phyloP scores from a whole-genome alignment of 2,113 vertebrate species.

The Numenius arquata region DNA sequence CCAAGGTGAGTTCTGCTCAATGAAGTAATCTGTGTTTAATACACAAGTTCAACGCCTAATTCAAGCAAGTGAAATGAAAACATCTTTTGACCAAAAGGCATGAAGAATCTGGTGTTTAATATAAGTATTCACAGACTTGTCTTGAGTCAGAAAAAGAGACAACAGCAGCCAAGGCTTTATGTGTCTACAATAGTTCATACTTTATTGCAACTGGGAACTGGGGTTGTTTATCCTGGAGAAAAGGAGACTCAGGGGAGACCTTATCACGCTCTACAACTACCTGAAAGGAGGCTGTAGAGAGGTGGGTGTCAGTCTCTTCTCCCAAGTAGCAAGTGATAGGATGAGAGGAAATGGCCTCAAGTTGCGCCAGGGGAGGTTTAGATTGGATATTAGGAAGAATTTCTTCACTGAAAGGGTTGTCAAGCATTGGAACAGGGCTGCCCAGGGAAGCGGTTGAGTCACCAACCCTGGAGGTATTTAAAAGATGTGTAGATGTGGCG shows the following conservation, averaged over 20 bases:
- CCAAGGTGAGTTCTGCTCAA: not conserved
- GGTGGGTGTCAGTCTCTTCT: too few species aligned
- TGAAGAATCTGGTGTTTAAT: not conserved
- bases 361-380: too few species aligned
- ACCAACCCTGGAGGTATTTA: too few species aligned
- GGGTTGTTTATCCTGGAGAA: not conserved
- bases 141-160: not conserved
- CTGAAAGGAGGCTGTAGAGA: too few species aligned
- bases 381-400: too few species aligned
- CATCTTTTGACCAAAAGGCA: not conserved
- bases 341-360: too few species aligned
- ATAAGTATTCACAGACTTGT: not conserved
- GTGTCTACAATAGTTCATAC: not conserved
- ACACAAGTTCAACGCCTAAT: not conserved
- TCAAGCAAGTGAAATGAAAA: not conserved
- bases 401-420: too few species aligned
- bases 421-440: too few species aligned
- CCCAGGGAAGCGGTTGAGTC: too few species aligned
- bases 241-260: not conserved
- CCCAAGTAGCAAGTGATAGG: too few species aligned
- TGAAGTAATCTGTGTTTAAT: not conserved
- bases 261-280: too few species aligned
- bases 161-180: not conserved
- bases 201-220: not conserved
- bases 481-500: too few species aligned